These are phyloP conservation scores for Cottoperca gobio DNA, from an alignment of 2,797 vertebrate genomes.

Conservation along the genomic window DNA sequence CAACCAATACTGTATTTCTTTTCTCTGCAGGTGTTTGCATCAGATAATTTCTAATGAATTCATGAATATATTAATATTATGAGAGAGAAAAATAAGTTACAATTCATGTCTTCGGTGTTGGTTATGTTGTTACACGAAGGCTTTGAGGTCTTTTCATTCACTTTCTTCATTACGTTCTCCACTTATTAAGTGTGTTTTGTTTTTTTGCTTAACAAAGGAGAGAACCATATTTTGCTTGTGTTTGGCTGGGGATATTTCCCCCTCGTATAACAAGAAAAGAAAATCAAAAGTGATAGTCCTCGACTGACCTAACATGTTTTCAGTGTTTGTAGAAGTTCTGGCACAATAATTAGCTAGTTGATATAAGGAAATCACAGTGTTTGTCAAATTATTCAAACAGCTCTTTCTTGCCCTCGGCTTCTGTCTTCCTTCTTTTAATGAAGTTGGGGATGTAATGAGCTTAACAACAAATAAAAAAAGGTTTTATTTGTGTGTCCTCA, in stretches of 20 bases:
- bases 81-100: slow-evolving; percentile 27
- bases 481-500: slow-evolving; percentile 51
- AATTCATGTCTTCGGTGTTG: slow-evolving; percentile 35
- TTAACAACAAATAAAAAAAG: slow-evolving; percentile 59
- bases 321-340: slow-evolving; percentile 23
- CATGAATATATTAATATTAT: slow-evolving; percentile 75
- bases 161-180: slow-evolving; percentile 4
- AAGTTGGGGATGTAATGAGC: slow-evolving; percentile 66
- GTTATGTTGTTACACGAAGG: slow-evolving; percentile 26
- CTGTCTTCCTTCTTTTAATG: slow-evolving; percentile 61
- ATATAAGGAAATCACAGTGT: slow-evolving; percentile 51
- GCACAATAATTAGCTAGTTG: slow-evolving; percentile 57
- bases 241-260: slow-evolving; percentile 25
- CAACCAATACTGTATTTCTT: slow-evolving; percentile 65
- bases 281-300: slow-evolving; percentile 31
- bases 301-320: slow-evolving; percentile 22
- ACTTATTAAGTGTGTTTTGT: not conserved
- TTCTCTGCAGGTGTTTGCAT: slow-evolving; percentile 80
- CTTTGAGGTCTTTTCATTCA: slow-evolving; percentile 22
- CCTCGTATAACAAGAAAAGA: slow-evolving; percentile 24
- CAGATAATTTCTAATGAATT: slow-evolving; percentile 76
- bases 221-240: slow-evolving; percentile 6
- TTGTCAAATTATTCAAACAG: slow-evolving; percentile 63
- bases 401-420: slow-evolving; percentile 53
- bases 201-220: slow-evolving; percentile 29